Base-by-base conservation (phyloP, 2,888 invertebrate genomes). In the Myopa tessellatipennis region DNA sequence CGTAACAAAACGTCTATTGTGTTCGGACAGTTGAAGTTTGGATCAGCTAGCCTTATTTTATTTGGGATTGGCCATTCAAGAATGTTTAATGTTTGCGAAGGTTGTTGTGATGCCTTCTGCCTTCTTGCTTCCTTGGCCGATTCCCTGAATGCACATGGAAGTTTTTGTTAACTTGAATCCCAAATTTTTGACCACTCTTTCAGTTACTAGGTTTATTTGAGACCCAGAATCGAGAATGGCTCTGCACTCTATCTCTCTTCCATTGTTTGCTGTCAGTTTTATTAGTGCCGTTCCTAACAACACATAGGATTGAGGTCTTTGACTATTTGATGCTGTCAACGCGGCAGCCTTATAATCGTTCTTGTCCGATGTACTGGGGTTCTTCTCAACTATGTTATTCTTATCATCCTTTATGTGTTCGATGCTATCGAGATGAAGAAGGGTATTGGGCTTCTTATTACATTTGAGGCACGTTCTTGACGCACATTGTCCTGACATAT, bases 11-110 rank as follows among this genome's bases (percentile, higher is more conserved):
- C 63, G n/a, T 52, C 52, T 7, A 68, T 58, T 8, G 16, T 18
- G 1, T 38, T n/a, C 7, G 68, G 68, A n/a, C 45, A 14, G 26
- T 55, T 12, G 58, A 63, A 58, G 45, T 26, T 52, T 16, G 74
- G 74, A 26, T 74, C 65, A 12, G 65, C 63, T 34, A 63, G 14
- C 5, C 6, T 63, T 10, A 69, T 69, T 45, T 69, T 69, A 5
- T 69, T 26, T 40, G 69, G 45, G 6, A 69, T 69, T 40, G 69
- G 69, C 69, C 69, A 38, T 8, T 69, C n/a, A 40, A 0, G 7
- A 16, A 69, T 69, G 16, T 69, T 69, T 40, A 69, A 10, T 40
- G n/a, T 5, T 45, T 69, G 69, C 1, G 40, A 69, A 40, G 40
- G 38, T 16, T 69, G 69, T 40, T 69, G 69, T 6, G 69, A 69